Percentiles rank a stretch among this genome's conserved stretches.
Conservation (phyloP, 2,888 invertebrate species). For the Epiblema foenella region DNA sequence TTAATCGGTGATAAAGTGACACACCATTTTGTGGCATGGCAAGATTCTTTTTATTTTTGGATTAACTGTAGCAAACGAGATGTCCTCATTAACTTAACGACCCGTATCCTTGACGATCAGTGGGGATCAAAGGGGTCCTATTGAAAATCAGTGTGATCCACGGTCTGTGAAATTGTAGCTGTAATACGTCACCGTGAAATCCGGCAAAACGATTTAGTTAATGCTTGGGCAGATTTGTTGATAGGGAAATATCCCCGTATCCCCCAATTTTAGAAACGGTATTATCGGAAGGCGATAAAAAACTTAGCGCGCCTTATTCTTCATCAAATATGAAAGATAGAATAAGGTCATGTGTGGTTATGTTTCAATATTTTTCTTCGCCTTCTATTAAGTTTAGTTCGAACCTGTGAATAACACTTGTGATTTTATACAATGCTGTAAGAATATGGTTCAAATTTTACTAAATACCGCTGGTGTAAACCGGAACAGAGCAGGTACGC, state of each 20-base stretch:
- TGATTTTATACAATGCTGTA: too few species aligned
- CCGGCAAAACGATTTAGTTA: conserved; percentile 49
- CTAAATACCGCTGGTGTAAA: too few species aligned
- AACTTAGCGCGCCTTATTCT: neutral
- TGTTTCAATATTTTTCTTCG: too few species aligned
- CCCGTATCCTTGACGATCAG: neutral
- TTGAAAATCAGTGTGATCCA: conserved; percentile 32
- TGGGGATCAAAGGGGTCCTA: conserved; percentile 2
- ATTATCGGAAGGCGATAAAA: conserved; percentile 27
- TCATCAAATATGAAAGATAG: neutral
- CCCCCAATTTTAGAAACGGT: conserved; percentile 43
- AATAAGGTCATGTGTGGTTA: neutral
- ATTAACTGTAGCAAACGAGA: neutral
- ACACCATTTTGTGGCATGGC: neutral
- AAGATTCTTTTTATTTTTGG: neutral
- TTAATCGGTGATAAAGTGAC: neutral
- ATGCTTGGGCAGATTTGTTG: conserved; percentile 48
- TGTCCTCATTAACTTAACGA: neutral
- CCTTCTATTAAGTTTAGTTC: too few species aligned
- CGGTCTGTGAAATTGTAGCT: conserved; percentile 41
- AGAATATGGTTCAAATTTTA: too few species aligned
- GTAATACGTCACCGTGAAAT: conserved; percentile 43
- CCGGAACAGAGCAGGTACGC: too few species aligned
- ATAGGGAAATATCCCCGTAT: conserved; percentile 50
- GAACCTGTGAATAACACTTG: too few species aligned